A percentile compares a stretch with the other conserved stretches of the same genome.
phyloP scores from a whole-genome alignment of 2,113 vertebrate species.

The Strigops habroptila region DNA sequence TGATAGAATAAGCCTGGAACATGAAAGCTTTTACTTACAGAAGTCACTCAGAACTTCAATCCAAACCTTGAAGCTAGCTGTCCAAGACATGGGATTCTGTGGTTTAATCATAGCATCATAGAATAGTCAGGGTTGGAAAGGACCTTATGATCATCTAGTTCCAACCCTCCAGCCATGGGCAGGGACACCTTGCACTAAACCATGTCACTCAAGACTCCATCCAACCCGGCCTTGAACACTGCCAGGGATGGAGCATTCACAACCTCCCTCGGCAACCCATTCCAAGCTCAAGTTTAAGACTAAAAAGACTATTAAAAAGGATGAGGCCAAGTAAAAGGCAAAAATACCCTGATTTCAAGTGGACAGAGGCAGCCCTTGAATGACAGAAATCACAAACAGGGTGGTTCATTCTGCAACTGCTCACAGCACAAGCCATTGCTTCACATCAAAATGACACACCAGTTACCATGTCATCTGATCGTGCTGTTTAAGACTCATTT shows the following conservation, averaged over 20 bases:
- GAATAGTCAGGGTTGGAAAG: too few species aligned
- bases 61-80: neutral
- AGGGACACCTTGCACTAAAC: too few species aligned
- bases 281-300: neutral
- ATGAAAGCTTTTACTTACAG: neutral
- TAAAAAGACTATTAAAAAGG: neutral
- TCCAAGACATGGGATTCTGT: neutral
- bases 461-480: neutral
- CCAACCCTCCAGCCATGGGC: too few species aligned
- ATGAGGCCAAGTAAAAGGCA: neutral
- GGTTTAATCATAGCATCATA: neutral
- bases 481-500: neutral
- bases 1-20: neutral
- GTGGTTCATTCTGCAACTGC: neutral
- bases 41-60: neutral
- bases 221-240: too few species aligned
- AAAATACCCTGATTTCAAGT: neutral
- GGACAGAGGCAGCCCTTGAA: neutral
- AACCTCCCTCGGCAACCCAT: too few species aligned
- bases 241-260: too few species aligned
- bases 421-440: neutral
- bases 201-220: too few species aligned
- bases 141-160: too few species aligned
- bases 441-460: neutral
- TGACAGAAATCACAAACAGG: neutral